Base-by-base conservation (phyloP, 1,140 invertebrate species). In the Tetranychus cinnabarinus region DNA sequence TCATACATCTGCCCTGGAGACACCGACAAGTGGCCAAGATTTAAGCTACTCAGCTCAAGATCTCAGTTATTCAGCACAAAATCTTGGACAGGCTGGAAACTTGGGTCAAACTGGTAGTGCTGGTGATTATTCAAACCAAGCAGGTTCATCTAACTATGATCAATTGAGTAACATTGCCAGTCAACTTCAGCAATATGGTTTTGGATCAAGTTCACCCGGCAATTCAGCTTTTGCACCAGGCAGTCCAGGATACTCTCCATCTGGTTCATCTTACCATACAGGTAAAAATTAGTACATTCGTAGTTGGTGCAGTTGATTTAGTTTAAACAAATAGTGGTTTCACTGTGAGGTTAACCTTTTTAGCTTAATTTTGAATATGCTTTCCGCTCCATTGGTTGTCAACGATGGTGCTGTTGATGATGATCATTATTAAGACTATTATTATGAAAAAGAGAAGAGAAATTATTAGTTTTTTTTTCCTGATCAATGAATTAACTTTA, bases 41-140 rank as follows among this genome's bases (percentile, higher is more conserved):
- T 52, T 64, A 12, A 64, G 58, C 45, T 64, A 64, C 33, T 47
- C 55, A 37, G 61, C 61, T n/a, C 61, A 62, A 46, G 61, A 62
- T 62, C 39, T 62, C n/a, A 58, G 42, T 42, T 62, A 62, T 58
- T 37, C 37, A 34, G 56, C 63, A 6, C 58, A 54, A 50, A 55
- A 37, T 46, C 54, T 64, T 34, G 56, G 47, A 12, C 58, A 60
- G 39, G 5, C 5, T 6, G 39, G 39, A 42, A 42, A 42, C 39
- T 42, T 42, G 39, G 39, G 39, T 42, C 39, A 42, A 42, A 6
- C 39, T 42, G 59, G 50, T 33, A 1, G 56, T 46, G 12, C 46
- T 13, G 45, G 42, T 46, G 58, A 59, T 34, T 37, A 55, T 31
- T n/a, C 13, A 13, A 59, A 60, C 15, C 47, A 50, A 50, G 50